Base-by-base conservation (phyloP, 2,888 invertebrate genomes). In the Furcula furcula region DNA sequence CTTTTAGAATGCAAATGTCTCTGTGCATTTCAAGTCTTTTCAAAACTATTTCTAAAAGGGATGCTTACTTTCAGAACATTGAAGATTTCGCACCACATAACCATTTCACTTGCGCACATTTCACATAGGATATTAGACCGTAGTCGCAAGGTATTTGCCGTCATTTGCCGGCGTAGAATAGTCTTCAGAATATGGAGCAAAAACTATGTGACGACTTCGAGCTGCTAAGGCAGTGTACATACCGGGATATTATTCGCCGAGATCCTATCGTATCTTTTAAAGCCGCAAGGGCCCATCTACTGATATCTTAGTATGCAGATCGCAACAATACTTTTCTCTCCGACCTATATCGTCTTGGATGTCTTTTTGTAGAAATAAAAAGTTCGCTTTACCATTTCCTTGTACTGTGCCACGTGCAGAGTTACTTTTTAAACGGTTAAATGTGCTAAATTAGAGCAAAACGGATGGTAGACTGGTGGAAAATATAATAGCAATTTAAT, bases 1-100 rank as follows among this genome's bases (percentile, higher is more conserved):
- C 72, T 74, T 77, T 80, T 74, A 67, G 67, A 73, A 85, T 80
- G 81, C 80, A 83, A 85, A 86, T 83, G 72, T 73, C 72, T 65
- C 61, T 40, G 56, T 75, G 76, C 77, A 80, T 76, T 79, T 74
- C 76, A 65, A 64, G 67, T 73, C 75, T 66, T 70, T 80, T 76
- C 70, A 78, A 65, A 82, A 76, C 72, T 76, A 78, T 79, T 80
- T 75, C 75, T 72, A 67, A 75, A 75, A 74, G 44, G 69, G 67
- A 61, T 69, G 62, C 72, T 73, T 71, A 76, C 68, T 71, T 55
- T 49, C 55, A 57, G 65, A 67, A 76, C 71, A 73, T 71, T 74
- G 73, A 63, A 68, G 70, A 73, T 67, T 74, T 69, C 53, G 53
- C 66, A 62, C 57, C 66, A 60, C 55, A 61, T 52, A 59, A 65